These are phyloP conservation scores for human DNA, from an alignment of 2,113 vertebrate genomes.

Conservation along the genomic window DNA sequence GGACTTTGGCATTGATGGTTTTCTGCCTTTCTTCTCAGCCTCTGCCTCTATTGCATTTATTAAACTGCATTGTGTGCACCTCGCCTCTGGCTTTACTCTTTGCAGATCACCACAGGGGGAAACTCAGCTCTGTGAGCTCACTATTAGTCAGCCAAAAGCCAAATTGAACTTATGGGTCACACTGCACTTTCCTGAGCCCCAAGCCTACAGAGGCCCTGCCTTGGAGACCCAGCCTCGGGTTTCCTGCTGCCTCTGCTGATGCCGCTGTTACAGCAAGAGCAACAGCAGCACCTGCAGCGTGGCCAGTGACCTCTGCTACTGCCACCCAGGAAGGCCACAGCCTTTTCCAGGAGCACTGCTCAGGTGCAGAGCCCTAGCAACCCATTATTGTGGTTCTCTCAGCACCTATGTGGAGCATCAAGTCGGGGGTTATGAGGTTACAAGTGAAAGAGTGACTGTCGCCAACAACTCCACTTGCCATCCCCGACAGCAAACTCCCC, in stretches of 20 bases:
- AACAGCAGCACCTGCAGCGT: background rate
- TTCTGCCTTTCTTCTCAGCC: background rate
- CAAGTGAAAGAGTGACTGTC: background rate
- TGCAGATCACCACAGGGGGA: rapidly evolving
- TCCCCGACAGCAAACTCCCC: background rate
- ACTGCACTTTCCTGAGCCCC: constrained; percentile 26
- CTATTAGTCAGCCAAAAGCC: background rate
- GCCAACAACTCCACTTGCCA: background rate
- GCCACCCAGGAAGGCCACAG: background rate
- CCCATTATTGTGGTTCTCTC: background rate
- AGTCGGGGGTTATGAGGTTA: background rate
- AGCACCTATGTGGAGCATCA: background rate
- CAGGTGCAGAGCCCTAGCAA: background rate
- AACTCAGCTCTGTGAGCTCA: background rate
- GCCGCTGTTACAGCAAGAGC: background rate
- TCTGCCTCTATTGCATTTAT: background rate
- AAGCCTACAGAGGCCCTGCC: background rate
- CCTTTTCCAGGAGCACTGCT: background rate
- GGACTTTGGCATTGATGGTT: background rate
- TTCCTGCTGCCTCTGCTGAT: constrained; percentile 12
- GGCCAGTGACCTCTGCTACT: background rate
- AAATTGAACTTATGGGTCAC: constrained; percentile 16
- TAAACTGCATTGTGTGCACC: background rate
- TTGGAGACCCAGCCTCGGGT: background rate
- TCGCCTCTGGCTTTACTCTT: background rate